These are phyloP conservation scores for Metaphire vulgaris DNA, from an alignment of 1,140 invertebrate genomes.

Conservation along the genomic window DNA sequence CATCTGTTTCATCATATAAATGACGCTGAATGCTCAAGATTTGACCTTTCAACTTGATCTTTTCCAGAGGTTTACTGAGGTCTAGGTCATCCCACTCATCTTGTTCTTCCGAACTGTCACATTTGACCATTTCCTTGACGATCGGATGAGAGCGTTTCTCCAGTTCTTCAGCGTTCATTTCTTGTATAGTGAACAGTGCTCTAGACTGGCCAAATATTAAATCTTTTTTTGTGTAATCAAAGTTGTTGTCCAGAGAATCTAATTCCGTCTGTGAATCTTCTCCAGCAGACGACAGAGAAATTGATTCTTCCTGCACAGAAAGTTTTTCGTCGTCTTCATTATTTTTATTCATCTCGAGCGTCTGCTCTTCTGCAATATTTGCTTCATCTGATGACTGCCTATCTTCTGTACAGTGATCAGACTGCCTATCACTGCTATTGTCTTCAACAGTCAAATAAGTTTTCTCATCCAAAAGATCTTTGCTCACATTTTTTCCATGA, in stretches of 20 bases:
- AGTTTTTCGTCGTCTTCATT: too few species aligned
- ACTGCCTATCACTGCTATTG: too few species aligned
- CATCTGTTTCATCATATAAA: background rate
- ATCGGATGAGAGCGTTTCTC: background rate
- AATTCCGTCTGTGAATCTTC: background rate
- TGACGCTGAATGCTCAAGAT: background rate
- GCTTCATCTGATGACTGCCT: too few species aligned
- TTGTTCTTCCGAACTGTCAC: background rate
- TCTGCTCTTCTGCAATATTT: background rate
- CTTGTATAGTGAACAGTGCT: background rate
- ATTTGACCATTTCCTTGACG: background rate
- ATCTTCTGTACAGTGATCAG: too few species aligned
- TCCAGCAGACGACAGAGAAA: background rate
- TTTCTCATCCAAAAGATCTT: too few species aligned
- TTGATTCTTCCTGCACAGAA: too few species aligned
- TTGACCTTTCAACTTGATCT: background rate
- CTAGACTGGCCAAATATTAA: background rate
- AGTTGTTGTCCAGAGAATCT: background rate
- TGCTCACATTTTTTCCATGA: too few species aligned
- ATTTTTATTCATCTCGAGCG: background rate
- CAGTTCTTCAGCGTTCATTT: background rate
- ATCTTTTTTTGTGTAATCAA: background rate
- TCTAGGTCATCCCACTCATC: background rate
- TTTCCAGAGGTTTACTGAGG: background rate
- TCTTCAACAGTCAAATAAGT: too few species aligned